Evolutionary conservation across 2,888 invertebrate genomes (phyloP).

Genomic region (Agrilus mali): DNA sequence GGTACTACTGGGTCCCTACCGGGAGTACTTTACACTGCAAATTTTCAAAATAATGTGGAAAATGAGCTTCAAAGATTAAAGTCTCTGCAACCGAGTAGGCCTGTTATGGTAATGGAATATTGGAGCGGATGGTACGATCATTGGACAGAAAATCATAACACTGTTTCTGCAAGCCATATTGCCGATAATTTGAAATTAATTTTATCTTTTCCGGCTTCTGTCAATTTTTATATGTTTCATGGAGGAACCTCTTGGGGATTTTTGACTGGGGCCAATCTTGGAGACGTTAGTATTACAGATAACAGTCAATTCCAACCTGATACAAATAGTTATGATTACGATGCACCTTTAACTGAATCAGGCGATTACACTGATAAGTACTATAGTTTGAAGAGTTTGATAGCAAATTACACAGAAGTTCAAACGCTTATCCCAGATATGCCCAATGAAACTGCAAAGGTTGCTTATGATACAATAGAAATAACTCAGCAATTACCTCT

Average conservation of each 20-base stretch:
- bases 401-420: slow-evolving; percentile 24
- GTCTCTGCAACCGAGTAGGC: slow-evolving; percentile 35
- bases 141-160: slow-evolving; percentile 34
- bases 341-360: slow-evolving; percentile 79
- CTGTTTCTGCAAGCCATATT: slow-evolving; percentile 13
- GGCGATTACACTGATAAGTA: slow-evolving; percentile 85
- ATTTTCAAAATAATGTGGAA: slow-evolving; percentile 35
- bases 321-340: slow-evolving; percentile 45
- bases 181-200: slow-evolving; percentile 19
- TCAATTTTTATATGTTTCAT: slow-evolving; percentile 86
- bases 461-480: slow-evolving; percentile 21
- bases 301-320: slow-evolving; percentile 20
- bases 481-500: slow-evolving; percentile 18
- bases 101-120: slow-evolving; percentile 45
- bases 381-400: slow-evolving; percentile 48
- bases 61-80: slow-evolving; percentile 32
- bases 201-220: slow-evolving; percentile 32
- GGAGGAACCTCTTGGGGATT: slow-evolving; percentile 82
- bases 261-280: slow-evolving; percentile 23
- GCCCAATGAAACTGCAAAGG: slow-evolving; percentile 23
- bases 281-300: slow-evolving; percentile 8
- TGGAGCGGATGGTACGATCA: slow-evolving; percentile 51
- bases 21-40: slow-evolving; percentile 37
- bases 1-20: slow-evolving; percentile 18
- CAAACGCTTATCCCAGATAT: slow-evolving; percentile 24